Evolutionary conservation across 2,888 invertebrate species (phyloP).

Genomic region (Abrostola triplasia): DNA sequence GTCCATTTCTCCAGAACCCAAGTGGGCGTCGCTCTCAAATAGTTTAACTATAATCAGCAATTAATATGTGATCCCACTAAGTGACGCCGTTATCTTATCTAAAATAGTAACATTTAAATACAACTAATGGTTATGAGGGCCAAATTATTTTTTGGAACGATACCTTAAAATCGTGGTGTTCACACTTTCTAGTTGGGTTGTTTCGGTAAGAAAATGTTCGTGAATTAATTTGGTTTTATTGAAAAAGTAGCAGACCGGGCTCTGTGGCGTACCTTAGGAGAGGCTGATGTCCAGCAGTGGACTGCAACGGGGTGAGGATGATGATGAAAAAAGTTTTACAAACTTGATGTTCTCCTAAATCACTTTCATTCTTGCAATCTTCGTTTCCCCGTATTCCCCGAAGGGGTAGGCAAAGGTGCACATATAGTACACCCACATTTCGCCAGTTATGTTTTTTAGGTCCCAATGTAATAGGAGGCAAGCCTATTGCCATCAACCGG

Average conservation of each 20-base stretch:
- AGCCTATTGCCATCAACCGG: too few relatives aligned
- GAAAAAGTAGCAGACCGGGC: too few relatives aligned
- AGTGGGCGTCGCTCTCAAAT: slow-evolving; percentile 41
- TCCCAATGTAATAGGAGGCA: too few relatives aligned
- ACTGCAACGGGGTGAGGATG: too few relatives aligned
- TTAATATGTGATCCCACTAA: slow-evolving; percentile 49
- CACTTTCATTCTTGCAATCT: not conserved
- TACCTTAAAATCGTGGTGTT: slow-evolving; percentile 28
- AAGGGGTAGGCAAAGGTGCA: too few relatives aligned
- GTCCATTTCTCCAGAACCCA: slow-evolving; percentile 13
- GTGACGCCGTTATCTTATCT: slow-evolving; percentile 46
- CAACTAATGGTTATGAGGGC: slow-evolving; percentile 37
- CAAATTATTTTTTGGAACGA: slow-evolving; percentile 32
- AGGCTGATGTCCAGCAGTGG: too few relatives aligned
- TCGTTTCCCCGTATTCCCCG: too few relatives aligned
- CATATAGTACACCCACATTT: too few relatives aligned
- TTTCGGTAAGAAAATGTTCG: not conserved
- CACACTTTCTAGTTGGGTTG: slow-evolving; percentile 4
- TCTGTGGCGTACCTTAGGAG: too few relatives aligned
- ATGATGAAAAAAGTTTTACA: too few relatives aligned
- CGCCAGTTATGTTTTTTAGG: too few relatives aligned
- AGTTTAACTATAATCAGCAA: slow-evolving; percentile 44
- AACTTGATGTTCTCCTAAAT: not conserved
- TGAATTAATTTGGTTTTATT: slow-evolving; percentile 3
- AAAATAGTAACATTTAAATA: slow-evolving; percentile 52